phyloP scores from a whole-genome alignment of 1,140 invertebrate species.

The Lerema accius region DNA sequence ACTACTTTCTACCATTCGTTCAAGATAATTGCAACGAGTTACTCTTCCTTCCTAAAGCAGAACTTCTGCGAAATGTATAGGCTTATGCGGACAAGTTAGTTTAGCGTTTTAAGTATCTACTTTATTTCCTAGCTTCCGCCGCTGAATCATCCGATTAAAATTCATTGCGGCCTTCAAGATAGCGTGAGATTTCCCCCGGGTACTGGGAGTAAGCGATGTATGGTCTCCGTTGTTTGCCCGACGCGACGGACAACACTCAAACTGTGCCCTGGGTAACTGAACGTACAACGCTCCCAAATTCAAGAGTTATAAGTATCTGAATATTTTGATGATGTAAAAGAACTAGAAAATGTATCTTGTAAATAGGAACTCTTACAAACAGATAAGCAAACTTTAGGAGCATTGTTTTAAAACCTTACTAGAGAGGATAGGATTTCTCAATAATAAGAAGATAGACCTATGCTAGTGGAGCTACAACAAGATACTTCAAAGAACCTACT shows the following conservation, averaged over 20 bases:
- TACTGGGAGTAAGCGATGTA: conserved; percentile 10
- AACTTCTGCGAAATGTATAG: neutral
- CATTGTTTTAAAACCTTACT: too few relatives aligned
- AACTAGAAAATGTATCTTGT: too few relatives aligned
- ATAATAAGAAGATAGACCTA: too few relatives aligned
- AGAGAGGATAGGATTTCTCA: too few relatives aligned
- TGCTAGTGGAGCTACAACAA: too few relatives aligned
- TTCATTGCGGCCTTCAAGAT: conserved; percentile 30
- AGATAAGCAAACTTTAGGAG: too few relatives aligned
- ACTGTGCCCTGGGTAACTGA: conserved; percentile 1
- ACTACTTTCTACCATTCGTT: neutral
- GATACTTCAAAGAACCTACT: too few relatives aligned
- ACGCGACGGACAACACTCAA: neutral
- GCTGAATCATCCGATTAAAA: conserved; percentile 30
- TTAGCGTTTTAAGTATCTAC: conserved; percentile 22
- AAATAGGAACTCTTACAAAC: too few relatives aligned
- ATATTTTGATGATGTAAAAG: too few relatives aligned
- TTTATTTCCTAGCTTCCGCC: conserved; percentile 22
- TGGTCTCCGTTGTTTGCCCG: conserved; percentile 20
- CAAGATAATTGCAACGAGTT: conserved; percentile 1
- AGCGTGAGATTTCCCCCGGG: conserved; percentile 27
- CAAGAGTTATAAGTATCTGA: too few relatives aligned
- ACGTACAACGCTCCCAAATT: too few relatives aligned
- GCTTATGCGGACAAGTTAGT: conserved; percentile 12
- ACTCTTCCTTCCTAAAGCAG: neutral